Evolutionary conservation across 2,113 vertebrate genomes (phyloP).

Genomic region (Pygathrix nemaeus): DNA sequence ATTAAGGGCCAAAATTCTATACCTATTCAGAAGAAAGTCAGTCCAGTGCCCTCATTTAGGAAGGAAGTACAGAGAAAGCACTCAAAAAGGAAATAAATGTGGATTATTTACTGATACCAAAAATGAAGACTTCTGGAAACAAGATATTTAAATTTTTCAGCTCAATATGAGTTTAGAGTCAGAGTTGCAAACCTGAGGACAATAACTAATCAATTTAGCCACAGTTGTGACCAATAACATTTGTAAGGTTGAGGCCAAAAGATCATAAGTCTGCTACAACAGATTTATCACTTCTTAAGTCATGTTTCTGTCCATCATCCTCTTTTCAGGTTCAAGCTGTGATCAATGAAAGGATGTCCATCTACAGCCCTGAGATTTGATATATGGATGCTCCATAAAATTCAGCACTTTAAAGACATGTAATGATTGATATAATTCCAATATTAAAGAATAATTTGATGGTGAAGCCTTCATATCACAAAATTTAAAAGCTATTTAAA

Average conservation of each 20-base stretch:
- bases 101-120: background rate
- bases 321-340: background rate
- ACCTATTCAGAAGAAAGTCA: background rate
- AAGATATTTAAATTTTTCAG: conserved; percentile 28
- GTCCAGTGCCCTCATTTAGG: background rate
- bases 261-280: background rate
- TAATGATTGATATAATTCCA: background rate
- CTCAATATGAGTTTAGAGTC: conserved; percentile 29
- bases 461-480: background rate
- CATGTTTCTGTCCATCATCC: background rate
- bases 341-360: background rate
- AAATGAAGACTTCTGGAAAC: background rate
- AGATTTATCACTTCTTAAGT: conserved; percentile 18
- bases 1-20: background rate
- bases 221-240: background rate
- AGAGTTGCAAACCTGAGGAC: background rate
- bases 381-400: background rate
- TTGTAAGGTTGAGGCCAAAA: background rate
- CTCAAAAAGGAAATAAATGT: background rate
- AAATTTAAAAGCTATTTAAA: conserved; percentile 35
- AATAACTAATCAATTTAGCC: background rate
- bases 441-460: conserved; percentile 41
- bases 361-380: background rate
- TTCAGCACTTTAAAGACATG: conserved; percentile 5
- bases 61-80: background rate